These are phyloP conservation scores for Calycopis cecrops DNA, from an alignment of 1,140 invertebrate species.

Conservation along the genomic window DNA sequence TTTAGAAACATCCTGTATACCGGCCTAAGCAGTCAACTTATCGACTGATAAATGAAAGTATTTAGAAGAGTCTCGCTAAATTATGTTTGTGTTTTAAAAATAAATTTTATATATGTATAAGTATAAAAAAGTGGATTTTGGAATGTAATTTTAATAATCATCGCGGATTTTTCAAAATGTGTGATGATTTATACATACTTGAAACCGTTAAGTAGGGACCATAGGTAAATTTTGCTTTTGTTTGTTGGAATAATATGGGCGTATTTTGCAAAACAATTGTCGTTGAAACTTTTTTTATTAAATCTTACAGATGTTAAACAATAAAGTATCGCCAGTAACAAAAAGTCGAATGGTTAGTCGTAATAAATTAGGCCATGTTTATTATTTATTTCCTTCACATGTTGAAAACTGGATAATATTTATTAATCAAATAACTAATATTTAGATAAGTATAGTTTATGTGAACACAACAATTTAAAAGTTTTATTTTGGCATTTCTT, in stretches of 20 bases:
- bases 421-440: no score
- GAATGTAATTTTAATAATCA: conserved; percentile 30
- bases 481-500: no score
- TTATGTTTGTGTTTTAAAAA: conserved; percentile 8
- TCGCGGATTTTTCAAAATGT: conserved; percentile 28
- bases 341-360: no score
- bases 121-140: conserved; percentile 18
- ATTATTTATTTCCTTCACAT: no score
- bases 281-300: no score
- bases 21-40: conserved; percentile 3
- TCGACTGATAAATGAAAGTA: conserved; percentile 4
- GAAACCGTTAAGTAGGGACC: conserved; percentile 59
- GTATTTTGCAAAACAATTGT: no score
- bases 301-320: no score
- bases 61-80: not conserved
- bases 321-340: no score
- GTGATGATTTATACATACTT: conserved; percentile 41
- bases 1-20: conserved; percentile 4
- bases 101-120: conserved; percentile 14
- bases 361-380: no score
- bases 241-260: conserved; percentile 29
- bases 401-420: no score
- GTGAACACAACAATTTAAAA: no score
- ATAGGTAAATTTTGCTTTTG: conserved; percentile 50
- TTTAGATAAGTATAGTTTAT: no score